These are phyloP conservation scores for Craterocephalus amniculus DNA, from an alignment of 2,797 vertebrate genomes.

Conservation along the genomic window DNA sequence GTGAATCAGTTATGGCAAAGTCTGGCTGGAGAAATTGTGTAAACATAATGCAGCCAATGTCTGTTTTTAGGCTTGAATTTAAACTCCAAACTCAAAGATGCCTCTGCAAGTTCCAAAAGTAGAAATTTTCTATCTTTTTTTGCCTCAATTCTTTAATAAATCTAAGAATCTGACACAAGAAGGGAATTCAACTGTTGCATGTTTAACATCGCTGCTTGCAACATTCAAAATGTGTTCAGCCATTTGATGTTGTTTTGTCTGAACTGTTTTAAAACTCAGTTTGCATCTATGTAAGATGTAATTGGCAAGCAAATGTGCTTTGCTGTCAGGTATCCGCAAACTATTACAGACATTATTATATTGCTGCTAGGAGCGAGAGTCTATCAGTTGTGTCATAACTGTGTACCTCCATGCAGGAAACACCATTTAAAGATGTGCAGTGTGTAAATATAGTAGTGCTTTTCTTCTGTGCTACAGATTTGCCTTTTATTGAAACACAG, in stretches of 20 bases:
- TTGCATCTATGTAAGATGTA: slow-evolving; percentile 39
- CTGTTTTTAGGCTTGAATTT: slow-evolving; percentile 22
- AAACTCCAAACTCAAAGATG: neutral
- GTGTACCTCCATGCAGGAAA: slow-evolving; percentile 39
- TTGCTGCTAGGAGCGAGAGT: slow-evolving; percentile 63
- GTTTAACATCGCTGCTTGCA: slow-evolving; percentile 14
- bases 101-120: neutral
- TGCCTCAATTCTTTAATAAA: slow-evolving; percentile 24
- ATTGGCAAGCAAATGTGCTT: slow-evolving; percentile 60
- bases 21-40: slow-evolving; percentile 38
- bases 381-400: slow-evolving; percentile 41
- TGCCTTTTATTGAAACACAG: slow-evolving; percentile 50
- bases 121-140: slow-evolving; percentile 6
- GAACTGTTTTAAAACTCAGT: neutral
- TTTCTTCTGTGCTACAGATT: slow-evolving; percentile 22
- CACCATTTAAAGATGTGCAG: slow-evolving; percentile 13
- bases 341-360: slow-evolving; percentile 45
- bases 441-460: slow-evolving; percentile 42
- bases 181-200: slow-evolving; percentile 52
- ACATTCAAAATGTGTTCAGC: slow-evolving; percentile 41
- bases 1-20: slow-evolving; percentile 35
- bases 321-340: slow-evolving; percentile 38
- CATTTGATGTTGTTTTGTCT: slow-evolving; percentile 20
- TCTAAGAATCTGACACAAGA: slow-evolving; percentile 43
- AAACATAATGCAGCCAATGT: slow-evolving; percentile 36